Base-by-base conservation (phyloP, 2,888 invertebrate genomes). In the Troides oblongomaculatus region DNA sequence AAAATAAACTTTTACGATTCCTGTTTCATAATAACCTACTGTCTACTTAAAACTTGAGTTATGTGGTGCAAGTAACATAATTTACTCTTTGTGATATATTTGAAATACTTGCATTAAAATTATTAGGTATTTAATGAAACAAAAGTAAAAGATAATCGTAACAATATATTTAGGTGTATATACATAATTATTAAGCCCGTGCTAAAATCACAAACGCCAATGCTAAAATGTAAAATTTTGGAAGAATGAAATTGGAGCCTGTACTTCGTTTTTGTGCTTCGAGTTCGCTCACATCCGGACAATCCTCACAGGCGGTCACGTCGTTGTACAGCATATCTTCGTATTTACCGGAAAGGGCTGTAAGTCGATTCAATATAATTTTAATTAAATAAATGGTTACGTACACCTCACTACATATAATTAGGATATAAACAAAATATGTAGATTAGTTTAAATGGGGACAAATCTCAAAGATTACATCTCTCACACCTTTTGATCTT, bases 251-350 rank as follows among this genome's bases (percentile, higher is more conserved):
- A n/a, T 62, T 71, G 60, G 75, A 66, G 5, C 83, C 84, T 39
- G 79, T 75, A 80, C 92, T 91, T 56, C 92, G 86, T 76, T 92
- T 91, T 62, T 90, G 82, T 21, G 92, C 92, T 71, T 92, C 92
- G 18, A 92, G 81, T 74, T 92, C 91, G 71, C 90, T 89, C 57
- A 92, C 91, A 74, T 92, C 92, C 0, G 90, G 90, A 7, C 87
- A 83, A 72, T 90, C 89, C 65, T 90, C 89, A 59, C 88, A 85
- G 63, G 88, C 88, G 10, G 85, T 83, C 64, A 91, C 82, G 75
- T 92, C 92, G 74, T 90, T 92, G 84, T 92, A 91, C 79, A 90
- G 90, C 87, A 88, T 88, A 76, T 92, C 92, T 73, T 92, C 92
- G 72, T 86, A 92, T 74, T 91, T 91, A 65, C 92, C 91, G 74